A percentile compares a stretch with the other conserved stretches of the same genome.
These are phyloP conservation scores for Alloplasta piceator DNA, from an alignment of 2,888 invertebrate genomes.

Conservation along the genomic window DNA sequence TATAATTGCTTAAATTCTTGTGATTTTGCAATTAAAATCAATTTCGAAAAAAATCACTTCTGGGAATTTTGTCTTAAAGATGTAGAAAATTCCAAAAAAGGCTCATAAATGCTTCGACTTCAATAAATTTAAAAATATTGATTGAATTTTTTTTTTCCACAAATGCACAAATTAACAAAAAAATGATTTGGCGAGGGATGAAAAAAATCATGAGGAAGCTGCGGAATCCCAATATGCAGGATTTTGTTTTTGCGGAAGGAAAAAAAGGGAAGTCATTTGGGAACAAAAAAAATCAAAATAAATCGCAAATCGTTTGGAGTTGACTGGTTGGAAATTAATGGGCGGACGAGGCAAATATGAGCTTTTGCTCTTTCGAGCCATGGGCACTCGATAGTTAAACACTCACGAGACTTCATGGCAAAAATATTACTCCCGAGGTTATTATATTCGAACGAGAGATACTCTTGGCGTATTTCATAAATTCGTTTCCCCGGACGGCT, in stretches of 20 bases:
- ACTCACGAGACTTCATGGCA: constrained; percentile 22
- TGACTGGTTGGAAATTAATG: constrained; percentile 42
- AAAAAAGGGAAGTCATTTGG: constrained; percentile 2
- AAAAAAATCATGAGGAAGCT: neutral
- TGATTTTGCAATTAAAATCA: no score
- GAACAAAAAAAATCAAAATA: constrained; percentile 44
- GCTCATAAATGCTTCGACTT: no score
- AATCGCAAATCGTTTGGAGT: constrained; percentile 30
- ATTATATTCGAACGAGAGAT: neutral
- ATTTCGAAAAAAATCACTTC: no score
- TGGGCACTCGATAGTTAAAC: neutral
- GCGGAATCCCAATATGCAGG: no score
- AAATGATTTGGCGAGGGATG: neutral
- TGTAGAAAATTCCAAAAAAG: no score
- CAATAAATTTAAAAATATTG: no score
- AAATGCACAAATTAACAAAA: no score
- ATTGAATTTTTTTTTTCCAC: no score
- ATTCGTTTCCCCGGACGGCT: constrained; percentile 65
- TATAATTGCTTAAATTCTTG: no score
- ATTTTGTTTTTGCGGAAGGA: no score
- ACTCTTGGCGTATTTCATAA: constrained; percentile 60
- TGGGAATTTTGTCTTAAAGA: no score
- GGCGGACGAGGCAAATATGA: constrained; percentile 6
- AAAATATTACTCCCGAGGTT: no score
- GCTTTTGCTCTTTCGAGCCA: constrained; percentile 8